These are phyloP conservation scores for Acanthopagrus latus DNA, from an alignment of 2,797 vertebrate genomes.

Conservation along the genomic window DNA sequence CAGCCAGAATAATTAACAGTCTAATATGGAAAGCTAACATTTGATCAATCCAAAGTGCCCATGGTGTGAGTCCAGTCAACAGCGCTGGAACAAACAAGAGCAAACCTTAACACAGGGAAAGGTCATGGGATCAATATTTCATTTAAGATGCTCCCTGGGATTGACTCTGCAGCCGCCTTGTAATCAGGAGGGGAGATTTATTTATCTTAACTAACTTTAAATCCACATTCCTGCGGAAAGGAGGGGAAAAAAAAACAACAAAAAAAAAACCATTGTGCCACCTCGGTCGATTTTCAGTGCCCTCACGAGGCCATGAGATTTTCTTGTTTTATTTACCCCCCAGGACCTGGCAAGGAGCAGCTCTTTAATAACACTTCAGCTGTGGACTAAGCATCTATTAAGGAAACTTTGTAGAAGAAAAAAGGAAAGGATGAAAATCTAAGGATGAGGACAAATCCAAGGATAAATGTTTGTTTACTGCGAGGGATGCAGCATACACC, in stretches of 20 bases:
- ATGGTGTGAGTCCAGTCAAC: constrained; percentile 76
- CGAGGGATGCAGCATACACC: constrained; percentile 4
- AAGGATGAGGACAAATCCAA: constrained; percentile 37
- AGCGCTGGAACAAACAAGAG: constrained; percentile 74
- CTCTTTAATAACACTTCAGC: constrained; percentile 60
- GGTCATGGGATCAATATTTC: constrained; percentile 88
- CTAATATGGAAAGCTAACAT: constrained; percentile 76
- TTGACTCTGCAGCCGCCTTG: constrained; percentile 75
- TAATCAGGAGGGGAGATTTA: constrained; percentile 85
- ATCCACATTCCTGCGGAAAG: constrained; percentile 66
- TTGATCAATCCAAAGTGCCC: constrained; percentile 77
- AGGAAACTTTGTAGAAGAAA: constrained; percentile 31
- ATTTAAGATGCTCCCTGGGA: constrained; percentile 86
- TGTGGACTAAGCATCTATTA: constrained; percentile 54
- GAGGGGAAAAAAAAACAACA: constrained; percentile 25
- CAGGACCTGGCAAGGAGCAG: constrained; percentile 50
- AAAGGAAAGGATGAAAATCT: constrained; percentile 22
- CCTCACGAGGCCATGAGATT: constrained; percentile 69
- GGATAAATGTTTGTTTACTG: constrained; percentile 14
- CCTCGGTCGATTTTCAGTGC: constrained; percentile 76
- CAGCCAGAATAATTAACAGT: constrained; percentile 72
- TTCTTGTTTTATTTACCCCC: constrained; percentile 72
- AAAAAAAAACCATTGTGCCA: constrained; percentile 64
- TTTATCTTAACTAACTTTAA: constrained; percentile 85
- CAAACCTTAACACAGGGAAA: constrained; percentile 80